These are phyloP conservation scores for Cydia amplana DNA, from an alignment of 1,140 invertebrate genomes.

Conservation along the genomic window DNA sequence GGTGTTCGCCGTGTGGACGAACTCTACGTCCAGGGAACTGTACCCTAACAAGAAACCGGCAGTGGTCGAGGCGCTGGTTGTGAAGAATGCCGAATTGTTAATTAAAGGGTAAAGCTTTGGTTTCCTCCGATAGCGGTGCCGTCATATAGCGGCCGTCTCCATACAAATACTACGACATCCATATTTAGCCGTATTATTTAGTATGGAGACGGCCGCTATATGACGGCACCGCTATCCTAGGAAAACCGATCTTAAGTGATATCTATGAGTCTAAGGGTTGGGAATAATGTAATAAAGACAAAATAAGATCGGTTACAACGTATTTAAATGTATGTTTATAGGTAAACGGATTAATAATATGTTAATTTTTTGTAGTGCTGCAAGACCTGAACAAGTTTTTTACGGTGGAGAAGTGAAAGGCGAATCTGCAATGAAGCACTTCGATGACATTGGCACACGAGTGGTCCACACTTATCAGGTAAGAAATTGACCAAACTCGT, in stretches of 20 bases:
- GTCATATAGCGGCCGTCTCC: too few relatives aligned
- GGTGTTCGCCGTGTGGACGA: conserved; percentile 87
- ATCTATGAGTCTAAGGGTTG: too few relatives aligned
- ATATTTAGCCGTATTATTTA: too few relatives aligned
- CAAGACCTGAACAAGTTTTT: conserved; percentile 88
- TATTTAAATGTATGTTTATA: too few relatives aligned
- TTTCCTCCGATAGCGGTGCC: too few relatives aligned
- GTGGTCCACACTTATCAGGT: conserved; percentile 93
- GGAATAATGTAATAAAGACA: too few relatives aligned
- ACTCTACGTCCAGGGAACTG: conserved; percentile 91
- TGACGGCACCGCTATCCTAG: too few relatives aligned
- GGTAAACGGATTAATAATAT: conserved; percentile 29
- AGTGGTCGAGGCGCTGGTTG: conserved; percentile 83
- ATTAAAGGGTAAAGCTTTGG: conserved; percentile 92
- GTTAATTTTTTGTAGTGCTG: conserved; percentile 74
- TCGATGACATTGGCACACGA: conserved; percentile 92
- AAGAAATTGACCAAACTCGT: too few relatives aligned
- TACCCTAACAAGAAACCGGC: conserved; percentile 80
- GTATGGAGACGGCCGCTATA: too few relatives aligned
- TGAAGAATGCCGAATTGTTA: conserved; percentile 90
- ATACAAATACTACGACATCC: too few relatives aligned
- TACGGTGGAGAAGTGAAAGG: conserved; percentile 92
- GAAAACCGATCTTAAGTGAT: too few relatives aligned
- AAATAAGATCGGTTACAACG: too few relatives aligned
- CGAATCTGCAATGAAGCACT: conserved; percentile 89